A percentile compares a stretch with the other conserved stretches of the same genome.
phyloP scores from a whole-genome alignment of 2,888 invertebrate genomes.

The Argyra leucocephala region DNA sequence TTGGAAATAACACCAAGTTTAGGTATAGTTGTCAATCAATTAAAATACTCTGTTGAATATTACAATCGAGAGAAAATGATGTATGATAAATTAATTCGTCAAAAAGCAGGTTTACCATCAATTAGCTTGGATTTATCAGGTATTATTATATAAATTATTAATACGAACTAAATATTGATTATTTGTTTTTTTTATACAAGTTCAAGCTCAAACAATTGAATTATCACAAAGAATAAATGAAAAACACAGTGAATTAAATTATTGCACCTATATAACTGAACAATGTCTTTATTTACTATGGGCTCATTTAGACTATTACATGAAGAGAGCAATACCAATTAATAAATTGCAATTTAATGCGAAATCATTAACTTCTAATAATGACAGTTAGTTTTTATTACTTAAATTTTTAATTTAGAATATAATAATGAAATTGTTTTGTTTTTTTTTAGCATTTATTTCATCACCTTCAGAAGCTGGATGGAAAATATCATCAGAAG shows the following conservation, averaged over 20 bases:
- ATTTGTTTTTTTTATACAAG: constrained; percentile 21
- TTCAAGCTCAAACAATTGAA: constrained; percentile 40
- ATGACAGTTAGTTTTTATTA: constrained; percentile 14
- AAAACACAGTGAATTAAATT: constrained; percentile 52
- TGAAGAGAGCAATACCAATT: constrained; percentile 51
- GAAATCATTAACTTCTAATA: constrained; percentile 20
- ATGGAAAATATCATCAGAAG: constrained; percentile 52
- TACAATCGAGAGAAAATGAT: constrained; percentile 47
- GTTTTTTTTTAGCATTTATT: constrained; percentile 37
- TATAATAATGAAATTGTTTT: neutral
- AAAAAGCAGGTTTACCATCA: constrained; percentile 45
- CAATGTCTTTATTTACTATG: constrained; percentile 65
- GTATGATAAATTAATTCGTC: constrained; percentile 45
- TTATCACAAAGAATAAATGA: constrained; percentile 47
- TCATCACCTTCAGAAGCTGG: constrained; percentile 45
- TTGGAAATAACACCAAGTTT: constrained; percentile 43
- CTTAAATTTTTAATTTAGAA: neutral
- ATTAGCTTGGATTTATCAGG: constrained; percentile 46
- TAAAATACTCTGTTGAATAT: constrained; percentile 49
- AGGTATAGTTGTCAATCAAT: constrained; percentile 48
- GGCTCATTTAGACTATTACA: constrained; percentile 65
- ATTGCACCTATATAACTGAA: constrained; percentile 58
- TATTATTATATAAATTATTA: constrained; percentile 17
- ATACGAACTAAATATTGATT: neutral
- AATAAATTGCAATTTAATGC: constrained; percentile 31